A percentile compares a stretch with the other conserved stretches of the same genome.
Evolutionary conservation across 1,140 invertebrate species (phyloP).

Genomic region (Macrosteles quadrilineatus): DNA sequence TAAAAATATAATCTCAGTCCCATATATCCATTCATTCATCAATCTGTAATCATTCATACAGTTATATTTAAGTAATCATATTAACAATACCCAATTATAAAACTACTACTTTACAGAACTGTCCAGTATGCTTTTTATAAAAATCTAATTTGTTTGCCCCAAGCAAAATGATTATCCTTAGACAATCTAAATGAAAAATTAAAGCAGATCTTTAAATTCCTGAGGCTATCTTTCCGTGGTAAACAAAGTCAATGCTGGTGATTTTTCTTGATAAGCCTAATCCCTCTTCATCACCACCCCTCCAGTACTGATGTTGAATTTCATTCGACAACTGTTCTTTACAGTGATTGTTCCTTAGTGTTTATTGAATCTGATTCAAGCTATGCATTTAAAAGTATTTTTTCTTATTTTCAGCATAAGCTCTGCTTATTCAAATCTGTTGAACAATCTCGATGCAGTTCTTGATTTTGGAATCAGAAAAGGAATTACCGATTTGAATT

Average conservation of each 20-base stretch:
- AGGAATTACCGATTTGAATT: constrained; percentile 8
- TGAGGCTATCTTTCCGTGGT: too few species aligned
- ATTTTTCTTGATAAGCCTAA: not conserved
- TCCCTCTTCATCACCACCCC: not conserved
- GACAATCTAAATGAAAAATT: too few species aligned
- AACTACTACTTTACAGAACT: too few species aligned
- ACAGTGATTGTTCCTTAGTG: not conserved
- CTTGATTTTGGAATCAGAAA: constrained; percentile 5
- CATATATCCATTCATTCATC: too few species aligned
- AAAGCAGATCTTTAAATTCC: too few species aligned
- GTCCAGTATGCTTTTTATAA: too few species aligned
- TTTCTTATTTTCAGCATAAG: not conserved
- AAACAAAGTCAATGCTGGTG: not conserved
- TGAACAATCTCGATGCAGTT: not conserved
- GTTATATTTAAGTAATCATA: too few species aligned
- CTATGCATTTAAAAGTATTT: not conserved
- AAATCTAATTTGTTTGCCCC: too few species aligned
- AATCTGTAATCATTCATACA: too few species aligned
- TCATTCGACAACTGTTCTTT: not conserved
- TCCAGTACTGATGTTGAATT: not conserved
- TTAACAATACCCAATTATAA: too few species aligned
- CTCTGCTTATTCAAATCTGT: not conserved
- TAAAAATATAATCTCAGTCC: too few species aligned
- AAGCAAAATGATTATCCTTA: too few species aligned
- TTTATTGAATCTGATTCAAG: not conserved